Percentiles rank a stretch among this genome's conserved stretches.
Evolutionary conservation across 2,888 invertebrate genomes (phyloP).

Genomic region (Mystacides longicornis): DNA sequence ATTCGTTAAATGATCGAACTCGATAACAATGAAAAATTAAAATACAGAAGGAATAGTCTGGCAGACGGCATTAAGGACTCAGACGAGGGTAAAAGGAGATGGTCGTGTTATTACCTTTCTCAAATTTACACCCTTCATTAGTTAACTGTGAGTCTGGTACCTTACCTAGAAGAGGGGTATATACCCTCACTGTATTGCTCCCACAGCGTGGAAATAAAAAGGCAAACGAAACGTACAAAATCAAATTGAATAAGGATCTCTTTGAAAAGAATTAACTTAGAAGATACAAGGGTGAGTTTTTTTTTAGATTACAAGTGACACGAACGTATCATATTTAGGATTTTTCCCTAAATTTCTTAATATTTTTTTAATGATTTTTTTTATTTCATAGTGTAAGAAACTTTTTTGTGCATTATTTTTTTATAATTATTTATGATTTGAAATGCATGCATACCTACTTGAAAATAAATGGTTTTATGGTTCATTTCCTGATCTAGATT

Average conservation of each 20-base stretch:
- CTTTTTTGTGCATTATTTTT: not conserved
- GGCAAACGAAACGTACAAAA: not conserved
- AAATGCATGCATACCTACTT: not conserved
- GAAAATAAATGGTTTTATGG: no score
- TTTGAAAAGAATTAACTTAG: not conserved
- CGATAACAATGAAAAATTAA: no score
- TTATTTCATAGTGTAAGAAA: not conserved
- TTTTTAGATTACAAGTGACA: not conserved
- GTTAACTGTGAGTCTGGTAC: no score
- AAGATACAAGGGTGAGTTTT: not conserved
- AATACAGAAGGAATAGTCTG: no score
- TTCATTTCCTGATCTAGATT: no score
- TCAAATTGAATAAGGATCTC: slow-evolving; percentile 1
- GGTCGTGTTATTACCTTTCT: not conserved
- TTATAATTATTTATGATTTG: not conserved
- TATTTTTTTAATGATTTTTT: not conserved
- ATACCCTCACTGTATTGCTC: no score
- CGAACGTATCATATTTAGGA: not conserved
- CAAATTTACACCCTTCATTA: not conserved
- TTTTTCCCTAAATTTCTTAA: no score
- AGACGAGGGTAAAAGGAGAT: no score
- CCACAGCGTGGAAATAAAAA: not conserved
- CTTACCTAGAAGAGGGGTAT: no score
- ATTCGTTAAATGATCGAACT: no score
- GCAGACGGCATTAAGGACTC: no score